Percentiles rank a stretch among this genome's conserved stretches.
These are phyloP conservation scores for Silurus aristotelis DNA, from an alignment of 2,797 vertebrate genomes.

Conservation along the genomic window DNA sequence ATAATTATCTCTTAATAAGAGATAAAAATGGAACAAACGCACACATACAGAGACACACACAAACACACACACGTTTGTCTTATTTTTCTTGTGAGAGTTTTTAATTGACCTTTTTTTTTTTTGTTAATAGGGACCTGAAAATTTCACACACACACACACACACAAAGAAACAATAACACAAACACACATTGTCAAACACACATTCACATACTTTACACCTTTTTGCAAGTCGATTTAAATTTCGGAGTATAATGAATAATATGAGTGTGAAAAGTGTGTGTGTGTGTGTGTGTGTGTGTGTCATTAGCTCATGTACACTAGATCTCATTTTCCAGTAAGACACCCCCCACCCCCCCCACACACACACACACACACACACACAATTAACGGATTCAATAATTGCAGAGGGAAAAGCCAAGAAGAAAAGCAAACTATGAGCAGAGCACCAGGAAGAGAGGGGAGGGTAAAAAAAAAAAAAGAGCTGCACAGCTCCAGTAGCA, in stretches of 20 bases:
- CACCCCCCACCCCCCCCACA: neutral
- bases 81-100: too few species aligned
- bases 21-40: neutral
- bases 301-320: neutral
- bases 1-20: neutral
- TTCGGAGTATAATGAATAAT: neutral
- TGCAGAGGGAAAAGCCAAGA: neutral
- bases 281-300: neutral
- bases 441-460: neutral
- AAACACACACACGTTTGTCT: neutral
- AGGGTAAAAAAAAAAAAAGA: neutral
- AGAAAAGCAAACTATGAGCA: neutral
- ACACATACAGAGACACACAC: neutral
- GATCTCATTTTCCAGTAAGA: neutral
- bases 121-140: too few species aligned
- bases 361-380: neutral
- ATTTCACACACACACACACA: too few species aligned
- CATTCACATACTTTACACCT: too few species aligned
- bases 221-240: too few species aligned
- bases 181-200: too few species aligned
- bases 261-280: neutral
- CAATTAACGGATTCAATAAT: neutral
- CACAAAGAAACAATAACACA: too few species aligned
- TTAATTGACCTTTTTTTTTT: too few species aligned
- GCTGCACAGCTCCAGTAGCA: conserved; percentile 17